Conservation (phyloP, 2,888 invertebrate species). For the Hydropsyche betteni region DNA sequence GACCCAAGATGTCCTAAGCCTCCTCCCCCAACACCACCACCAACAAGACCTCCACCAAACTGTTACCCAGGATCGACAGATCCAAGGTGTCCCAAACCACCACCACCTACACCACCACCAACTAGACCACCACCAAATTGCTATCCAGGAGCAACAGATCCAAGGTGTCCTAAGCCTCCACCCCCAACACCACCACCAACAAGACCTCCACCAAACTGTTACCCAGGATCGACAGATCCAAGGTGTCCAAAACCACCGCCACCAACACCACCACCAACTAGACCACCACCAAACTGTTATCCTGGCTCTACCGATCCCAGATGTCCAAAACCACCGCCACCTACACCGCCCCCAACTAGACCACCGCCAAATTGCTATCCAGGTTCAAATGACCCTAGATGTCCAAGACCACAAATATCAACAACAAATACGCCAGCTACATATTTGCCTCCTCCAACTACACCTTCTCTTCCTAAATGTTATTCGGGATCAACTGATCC, state of each 20-base stretch:
- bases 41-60: constrained; percentile 48
- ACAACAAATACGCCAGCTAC: constrained; percentile 45
- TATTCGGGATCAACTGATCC: constrained; percentile 54
- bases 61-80: constrained; percentile 56
- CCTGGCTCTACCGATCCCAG: constrained; percentile 53
- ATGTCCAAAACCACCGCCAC: constrained; percentile 56
- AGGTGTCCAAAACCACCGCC: constrained; percentile 54
- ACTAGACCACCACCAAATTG: constrained; percentile 50
- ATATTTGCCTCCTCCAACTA: constrained; percentile 53
- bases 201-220: constrained; percentile 53
- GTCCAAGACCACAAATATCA: constrained; percentile 51
- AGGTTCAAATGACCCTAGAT: constrained; percentile 55
- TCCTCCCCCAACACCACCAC: constrained; percentile 50
- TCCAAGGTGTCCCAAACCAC: constrained; percentile 54
- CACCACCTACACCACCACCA: constrained; percentile 50
- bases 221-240: constrained; percentile 54
- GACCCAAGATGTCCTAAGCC: constrained; percentile 57
- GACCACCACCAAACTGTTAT: constrained; percentile 46
- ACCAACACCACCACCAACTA: constrained; percentile 50
- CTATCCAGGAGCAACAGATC: constrained; percentile 53
- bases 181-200: constrained; percentile 38
- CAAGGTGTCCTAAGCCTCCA: constrained; percentile 53
- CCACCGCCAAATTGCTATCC: constrained; percentile 53
- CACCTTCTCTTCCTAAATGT: constrained; percentile 53
- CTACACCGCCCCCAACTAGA: constrained; percentile 53